Conservation (phyloP, 2,797 vertebrate genomes). For the Lacerta bilineata region DNA sequence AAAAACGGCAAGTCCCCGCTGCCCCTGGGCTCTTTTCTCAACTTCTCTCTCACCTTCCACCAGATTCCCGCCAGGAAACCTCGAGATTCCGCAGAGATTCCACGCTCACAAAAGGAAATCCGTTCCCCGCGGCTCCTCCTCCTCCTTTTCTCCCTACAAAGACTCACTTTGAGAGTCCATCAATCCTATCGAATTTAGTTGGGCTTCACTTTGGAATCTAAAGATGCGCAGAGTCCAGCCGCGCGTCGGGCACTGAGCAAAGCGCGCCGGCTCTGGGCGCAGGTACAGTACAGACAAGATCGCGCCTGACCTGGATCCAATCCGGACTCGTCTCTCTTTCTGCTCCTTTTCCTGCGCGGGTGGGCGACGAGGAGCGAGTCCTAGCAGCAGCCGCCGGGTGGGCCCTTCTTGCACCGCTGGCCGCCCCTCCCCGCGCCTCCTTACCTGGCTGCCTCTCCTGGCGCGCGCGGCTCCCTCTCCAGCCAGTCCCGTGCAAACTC, state of each 20-base stretch:
- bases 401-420: not conserved
- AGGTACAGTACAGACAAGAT: not conserved
- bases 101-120: too few relatives aligned
- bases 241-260: not conserved
- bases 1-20: not conserved
- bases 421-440: not conserved
- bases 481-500: conserved; percentile 22
- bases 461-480: not conserved
- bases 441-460: not conserved
- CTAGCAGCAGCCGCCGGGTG: not conserved
- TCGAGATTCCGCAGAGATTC: not conserved
- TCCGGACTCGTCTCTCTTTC: not conserved
- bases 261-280: not conserved
- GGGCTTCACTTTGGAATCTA: not conserved
- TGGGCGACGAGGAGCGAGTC: not conserved
- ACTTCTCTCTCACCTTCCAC: not conserved
- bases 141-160: not conserved
- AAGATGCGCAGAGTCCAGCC: not conserved
- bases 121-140: fast-evolving
- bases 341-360: not conserved
- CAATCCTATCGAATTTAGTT: not conserved
- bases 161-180: not conserved
- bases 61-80: not conserved
- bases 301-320: not conserved
- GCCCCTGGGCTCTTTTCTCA: not conserved